phyloP scores from a whole-genome alignment of 2,797 vertebrate species.

The Cyclopterus lumpus region DNA sequence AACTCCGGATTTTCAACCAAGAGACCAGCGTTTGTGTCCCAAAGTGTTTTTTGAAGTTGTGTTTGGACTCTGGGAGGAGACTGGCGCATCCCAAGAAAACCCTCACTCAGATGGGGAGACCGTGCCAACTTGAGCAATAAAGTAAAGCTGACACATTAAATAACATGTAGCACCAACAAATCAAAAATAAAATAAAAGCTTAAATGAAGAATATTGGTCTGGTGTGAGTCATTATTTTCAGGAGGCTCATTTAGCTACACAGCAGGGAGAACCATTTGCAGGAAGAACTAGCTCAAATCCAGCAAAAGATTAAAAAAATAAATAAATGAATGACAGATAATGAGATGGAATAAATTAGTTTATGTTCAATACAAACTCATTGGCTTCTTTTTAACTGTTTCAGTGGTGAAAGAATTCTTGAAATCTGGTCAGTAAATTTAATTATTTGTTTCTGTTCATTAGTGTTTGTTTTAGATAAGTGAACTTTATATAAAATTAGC shows the following conservation, averaged over 20 bases:
- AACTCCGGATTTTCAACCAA: too few species aligned
- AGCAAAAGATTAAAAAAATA: conserved; percentile 14
- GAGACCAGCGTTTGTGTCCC: too few species aligned
- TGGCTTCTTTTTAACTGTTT: neutral
- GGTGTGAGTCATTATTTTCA: conserved; percentile 21
- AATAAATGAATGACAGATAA: neutral
- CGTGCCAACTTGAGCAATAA: neutral
- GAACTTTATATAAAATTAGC: too few species aligned
- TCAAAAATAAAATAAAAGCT: neutral
- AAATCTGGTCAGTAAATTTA: neutral
- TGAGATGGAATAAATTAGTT: conserved; percentile 1
- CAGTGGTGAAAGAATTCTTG: neutral
- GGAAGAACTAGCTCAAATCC: neutral
- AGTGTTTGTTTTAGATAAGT: too few species aligned
- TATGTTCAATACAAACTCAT: neutral
- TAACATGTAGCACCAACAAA: neutral
- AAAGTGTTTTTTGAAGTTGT: neutral
- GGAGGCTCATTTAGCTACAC: conserved; percentile 29
- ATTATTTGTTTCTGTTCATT: neutral
- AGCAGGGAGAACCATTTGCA: conserved; percentile 26
- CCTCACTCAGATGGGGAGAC: neutral
- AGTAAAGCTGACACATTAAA: neutral
- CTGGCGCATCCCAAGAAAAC: neutral
- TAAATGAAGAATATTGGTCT: neutral
- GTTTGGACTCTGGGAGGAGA: too few species aligned